Conservation (phyloP, 2,888 invertebrate species). For the Nasonia oneida region DNA sequence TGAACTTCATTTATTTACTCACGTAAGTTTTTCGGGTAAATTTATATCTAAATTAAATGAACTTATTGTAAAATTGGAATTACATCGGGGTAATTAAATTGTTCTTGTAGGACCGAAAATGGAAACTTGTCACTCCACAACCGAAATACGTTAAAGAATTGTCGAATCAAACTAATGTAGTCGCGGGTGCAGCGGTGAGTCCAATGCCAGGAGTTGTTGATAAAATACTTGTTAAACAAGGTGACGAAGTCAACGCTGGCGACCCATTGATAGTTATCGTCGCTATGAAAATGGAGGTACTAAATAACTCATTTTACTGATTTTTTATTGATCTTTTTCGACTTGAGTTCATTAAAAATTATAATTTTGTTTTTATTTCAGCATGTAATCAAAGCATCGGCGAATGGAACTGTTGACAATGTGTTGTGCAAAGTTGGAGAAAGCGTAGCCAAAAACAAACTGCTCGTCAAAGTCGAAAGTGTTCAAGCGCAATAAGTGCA, state of each 20-base stretch:
- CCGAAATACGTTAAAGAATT: constrained; percentile 82
- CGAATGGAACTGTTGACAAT: constrained; percentile 87
- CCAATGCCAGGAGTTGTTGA: constrained; percentile 99
- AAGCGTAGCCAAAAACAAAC: constrained; percentile 88
- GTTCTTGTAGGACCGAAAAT: constrained; percentile 84
- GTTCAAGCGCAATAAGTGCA: neutral
- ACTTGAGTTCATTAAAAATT: neutral
- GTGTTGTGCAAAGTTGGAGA: constrained; percentile 89
- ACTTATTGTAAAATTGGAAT: neutral
- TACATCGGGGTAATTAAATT: neutral
- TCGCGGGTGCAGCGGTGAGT: constrained; percentile 84
- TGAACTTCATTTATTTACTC: constrained; percentile 84
- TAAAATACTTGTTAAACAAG: constrained; percentile 90
- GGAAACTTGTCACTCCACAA: constrained; percentile 83
- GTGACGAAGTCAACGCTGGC: constrained; percentile 91
- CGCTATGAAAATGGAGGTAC: constrained; percentile 99
- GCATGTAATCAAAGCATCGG: constrained; percentile 92
- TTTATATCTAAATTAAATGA: neutral
- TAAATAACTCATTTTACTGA: neutral
- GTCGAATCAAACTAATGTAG: constrained; percentile 73
- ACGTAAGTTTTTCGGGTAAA: constrained; percentile 77
- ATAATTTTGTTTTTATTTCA: constrained; percentile 72
- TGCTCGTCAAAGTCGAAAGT: constrained; percentile 74
- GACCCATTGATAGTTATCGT: constrained; percentile 96
- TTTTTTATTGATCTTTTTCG: constrained; percentile 13